A percentile compares a stretch with the other conserved stretches of the same genome.
Conservation (phyloP, 2,113 vertebrate species). For the Pseudonaja textilis region DNA sequence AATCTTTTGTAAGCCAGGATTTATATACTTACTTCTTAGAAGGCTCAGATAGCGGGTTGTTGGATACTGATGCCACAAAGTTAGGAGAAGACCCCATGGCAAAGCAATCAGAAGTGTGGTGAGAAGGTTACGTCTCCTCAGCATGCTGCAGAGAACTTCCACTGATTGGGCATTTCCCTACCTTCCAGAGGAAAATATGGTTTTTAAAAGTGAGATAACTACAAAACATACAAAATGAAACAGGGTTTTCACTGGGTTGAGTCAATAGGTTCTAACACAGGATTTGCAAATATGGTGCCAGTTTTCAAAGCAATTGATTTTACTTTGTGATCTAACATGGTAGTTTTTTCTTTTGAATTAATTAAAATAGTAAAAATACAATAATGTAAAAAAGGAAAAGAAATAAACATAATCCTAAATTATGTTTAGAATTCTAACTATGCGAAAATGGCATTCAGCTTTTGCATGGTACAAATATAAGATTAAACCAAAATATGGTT, state of each 20-base stretch:
- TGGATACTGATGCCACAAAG: slow-evolving; percentile 74
- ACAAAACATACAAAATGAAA: not conserved
- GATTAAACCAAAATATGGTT: not conserved
- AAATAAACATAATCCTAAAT: not conserved
- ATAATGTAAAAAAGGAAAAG: not conserved
- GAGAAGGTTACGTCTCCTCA: slow-evolving; percentile 75
- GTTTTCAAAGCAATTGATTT: not conserved
- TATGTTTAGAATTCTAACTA: not conserved
- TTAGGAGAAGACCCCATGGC: slow-evolving; percentile 73
- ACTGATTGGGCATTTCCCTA: slow-evolving; percentile 68
- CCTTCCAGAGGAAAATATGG: slow-evolving; percentile 42
- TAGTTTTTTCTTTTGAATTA: not conserved
- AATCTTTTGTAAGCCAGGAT: not conserved
- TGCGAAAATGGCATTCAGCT: not conserved
- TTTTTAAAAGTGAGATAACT: not conserved
- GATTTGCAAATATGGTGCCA: not conserved
- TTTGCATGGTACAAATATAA: not conserved
- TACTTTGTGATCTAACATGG: not conserved
- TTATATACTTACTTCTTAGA: slow-evolving; percentile 67
- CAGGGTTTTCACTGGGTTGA: not conserved
- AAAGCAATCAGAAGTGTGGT: slow-evolving; percentile 72
- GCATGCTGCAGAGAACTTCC: slow-evolving; percentile 71
- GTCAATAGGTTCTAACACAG: not conserved
- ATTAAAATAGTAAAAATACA: not conserved
- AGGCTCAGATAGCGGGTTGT: slow-evolving; percentile 71